phyloP scores from a whole-genome alignment of 1,140 invertebrate genomes.

The Cotesia glomerata region DNA sequence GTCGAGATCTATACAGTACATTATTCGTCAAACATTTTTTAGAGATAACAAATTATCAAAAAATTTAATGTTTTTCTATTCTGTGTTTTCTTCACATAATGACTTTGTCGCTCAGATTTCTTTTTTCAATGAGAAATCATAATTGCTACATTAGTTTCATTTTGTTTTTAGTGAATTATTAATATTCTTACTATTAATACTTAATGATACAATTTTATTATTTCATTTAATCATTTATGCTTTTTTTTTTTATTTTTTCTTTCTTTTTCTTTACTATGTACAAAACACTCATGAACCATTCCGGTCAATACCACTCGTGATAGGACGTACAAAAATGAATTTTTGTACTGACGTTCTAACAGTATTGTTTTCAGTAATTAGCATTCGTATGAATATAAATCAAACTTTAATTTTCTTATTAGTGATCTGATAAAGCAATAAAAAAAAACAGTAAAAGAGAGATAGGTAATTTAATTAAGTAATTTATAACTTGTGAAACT shows the following conservation, averaged over 20 bases:
- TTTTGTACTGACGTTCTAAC: conserved; percentile 32
- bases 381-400: neutral
- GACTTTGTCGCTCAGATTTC: conserved; percentile 22
- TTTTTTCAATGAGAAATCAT: neutral
- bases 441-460: neutral
- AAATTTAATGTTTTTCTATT: conserved; percentile 9
- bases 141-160: conserved; percentile 13
- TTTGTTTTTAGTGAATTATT: conserved; percentile 29
- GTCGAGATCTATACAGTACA: conserved; percentile 41
- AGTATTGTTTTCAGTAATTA: conserved; percentile 19
- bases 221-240: conserved; percentile 5
- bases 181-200: conserved; percentile 45
- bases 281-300: conserved; percentile 30
- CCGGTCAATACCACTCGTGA: conserved; percentile 37
- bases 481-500: neutral
- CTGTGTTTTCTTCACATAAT: conserved; percentile 7
- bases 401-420: neutral
- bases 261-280: conserved; percentile 20
- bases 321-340: conserved; percentile 44
- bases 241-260: conserved; percentile 22
- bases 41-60: neutral
- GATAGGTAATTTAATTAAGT: too few relatives aligned
- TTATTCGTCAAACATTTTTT: conserved; percentile 17
- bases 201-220: conserved; percentile 51
- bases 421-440: conserved; percentile 28